Evolutionary conservation across 2,113 vertebrate genomes (phyloP).

Genomic region (Ammospiza nelsoni): DNA sequence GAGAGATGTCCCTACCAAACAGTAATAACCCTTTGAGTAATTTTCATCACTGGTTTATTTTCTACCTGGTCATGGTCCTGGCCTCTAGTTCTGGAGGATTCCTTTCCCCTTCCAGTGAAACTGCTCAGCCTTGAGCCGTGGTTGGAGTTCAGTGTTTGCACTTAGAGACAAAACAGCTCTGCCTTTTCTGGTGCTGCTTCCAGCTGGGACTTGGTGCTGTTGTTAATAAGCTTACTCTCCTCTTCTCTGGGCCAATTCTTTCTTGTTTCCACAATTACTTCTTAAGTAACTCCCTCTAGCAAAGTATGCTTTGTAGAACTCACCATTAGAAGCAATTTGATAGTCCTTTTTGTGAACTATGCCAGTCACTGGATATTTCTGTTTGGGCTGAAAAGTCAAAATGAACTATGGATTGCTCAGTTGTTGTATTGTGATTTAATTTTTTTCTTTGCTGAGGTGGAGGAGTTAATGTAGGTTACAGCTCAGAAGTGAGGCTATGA

Average conservation of each 20-base stretch:
- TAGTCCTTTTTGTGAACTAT: background rate
- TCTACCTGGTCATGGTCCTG: background rate
- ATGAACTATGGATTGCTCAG: background rate
- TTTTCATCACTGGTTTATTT: background rate
- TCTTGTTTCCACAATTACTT: background rate
- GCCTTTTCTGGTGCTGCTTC: background rate
- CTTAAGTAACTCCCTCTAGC: constrained; percentile 19
- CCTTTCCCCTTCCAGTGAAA: background rate
- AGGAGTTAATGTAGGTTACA: background rate
- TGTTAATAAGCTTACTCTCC: background rate
- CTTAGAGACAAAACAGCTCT: background rate
- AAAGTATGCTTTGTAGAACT: constrained; percentile 25
- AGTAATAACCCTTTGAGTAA: background rate
- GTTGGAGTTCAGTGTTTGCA: background rate
- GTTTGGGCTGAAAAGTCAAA: constrained; percentile 9
- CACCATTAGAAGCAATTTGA: background rate
- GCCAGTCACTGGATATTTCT: background rate
- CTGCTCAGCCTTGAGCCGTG: background rate
- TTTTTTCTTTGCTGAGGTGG: background rate
- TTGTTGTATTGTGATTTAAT: background rate
- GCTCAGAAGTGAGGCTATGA: background rate
- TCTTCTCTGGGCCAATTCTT: background rate
- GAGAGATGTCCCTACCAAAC: background rate
- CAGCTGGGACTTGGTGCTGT: background rate
- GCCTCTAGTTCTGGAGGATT: background rate